Base-by-base conservation (phyloP, 2,888 invertebrate genomes). In the Amphipyra tragopoginis region DNA sequence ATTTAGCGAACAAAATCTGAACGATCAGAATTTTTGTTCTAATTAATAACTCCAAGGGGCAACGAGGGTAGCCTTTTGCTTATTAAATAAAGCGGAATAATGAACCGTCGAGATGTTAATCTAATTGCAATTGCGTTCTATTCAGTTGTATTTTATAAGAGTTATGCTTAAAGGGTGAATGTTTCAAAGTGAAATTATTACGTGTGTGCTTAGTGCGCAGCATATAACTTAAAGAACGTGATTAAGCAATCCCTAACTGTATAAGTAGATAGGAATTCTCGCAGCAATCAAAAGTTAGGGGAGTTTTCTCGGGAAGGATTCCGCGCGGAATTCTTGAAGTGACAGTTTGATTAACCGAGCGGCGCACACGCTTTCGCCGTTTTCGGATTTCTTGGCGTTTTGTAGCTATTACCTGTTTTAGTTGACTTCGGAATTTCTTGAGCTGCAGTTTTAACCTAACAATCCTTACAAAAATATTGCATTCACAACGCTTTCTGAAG, bases 311-410 rank as follows among this genome's bases (percentile, higher is more conserved):
- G 87, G 87, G 86, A 85, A 89, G 93, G 91, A 92, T 93, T 93
- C 90, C 90, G 88, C 92, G 88, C 86, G 92, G 93, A 92, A 94
- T 94, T 94, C 94, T 94, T 94, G 87, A 90, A 92, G 93, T 94
- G 94, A 94, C 94, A 94, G 93, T 94, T 94, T 94, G 94, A 94
- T 94, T 94, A 94, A 94, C 94, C 89, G 94, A 91, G 88, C 86
- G 89, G 91, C 89, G 93, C 92, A 92, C 91, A 93, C 92, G 93
- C 92, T 89, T 86, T 84, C 81, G 77, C 84, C 86, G 85, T 85
- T 87, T 89, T 89, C 87, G 88, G 87, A 92, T 90, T 91, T 90
- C 90, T 89, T 89, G 87, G 90, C 88, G 85, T 89, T 91, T 88
- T 85, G 88, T 89, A 85, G 86, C 86, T 84, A 87, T 86, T 88